A percentile compares a stretch with the other conserved stretches of the same genome.
Evolutionary conservation across 1,140 invertebrate species (phyloP).

Genomic region (Planococcus citri): DNA sequence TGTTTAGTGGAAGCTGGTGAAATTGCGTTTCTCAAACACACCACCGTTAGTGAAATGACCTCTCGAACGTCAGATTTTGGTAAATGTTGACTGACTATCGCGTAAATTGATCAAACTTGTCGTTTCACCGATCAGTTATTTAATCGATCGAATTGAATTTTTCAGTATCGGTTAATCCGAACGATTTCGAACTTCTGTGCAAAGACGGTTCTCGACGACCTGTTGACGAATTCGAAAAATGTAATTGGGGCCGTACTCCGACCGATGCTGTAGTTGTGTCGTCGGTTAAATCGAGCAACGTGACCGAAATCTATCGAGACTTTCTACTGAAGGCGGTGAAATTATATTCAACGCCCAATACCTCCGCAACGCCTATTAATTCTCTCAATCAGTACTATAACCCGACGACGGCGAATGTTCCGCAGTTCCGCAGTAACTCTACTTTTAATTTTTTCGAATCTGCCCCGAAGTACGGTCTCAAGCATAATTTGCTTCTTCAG

Average conservation of each 20-base stretch:
- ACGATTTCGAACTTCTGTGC: conserved; percentile 76
- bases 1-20: conserved; percentile 79
- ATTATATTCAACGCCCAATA: not conserved
- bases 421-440: not conserved
- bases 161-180: conserved; percentile 43
- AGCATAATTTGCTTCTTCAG: conserved; percentile 54
- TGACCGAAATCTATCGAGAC: conserved; percentile 44
- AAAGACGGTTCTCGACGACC: conserved; percentile 57
- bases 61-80: conserved; percentile 41
- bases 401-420: not conserved
- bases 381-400: not conserved
- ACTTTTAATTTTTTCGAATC: conserved; percentile 59
- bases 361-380: not conserved
- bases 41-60: conserved; percentile 62
- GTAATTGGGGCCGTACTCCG: conserved; percentile 77
- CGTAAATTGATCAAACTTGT: too few species aligned
- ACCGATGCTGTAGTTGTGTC: conserved; percentile 77
- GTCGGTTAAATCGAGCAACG: conserved; percentile 51
- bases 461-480: conserved; percentile 46
- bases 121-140: too few species aligned
- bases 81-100: conserved; percentile 35
- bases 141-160: not conserved
- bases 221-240: conserved; percentile 59
- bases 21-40: conserved; percentile 83
- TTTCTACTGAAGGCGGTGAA: conserved; percentile 24